A percentile compares a stretch with the other conserved stretches of the same genome.
phyloP scores from a whole-genome alignment of 2,888 invertebrate species.

The Halocaridina rubra region DNA sequence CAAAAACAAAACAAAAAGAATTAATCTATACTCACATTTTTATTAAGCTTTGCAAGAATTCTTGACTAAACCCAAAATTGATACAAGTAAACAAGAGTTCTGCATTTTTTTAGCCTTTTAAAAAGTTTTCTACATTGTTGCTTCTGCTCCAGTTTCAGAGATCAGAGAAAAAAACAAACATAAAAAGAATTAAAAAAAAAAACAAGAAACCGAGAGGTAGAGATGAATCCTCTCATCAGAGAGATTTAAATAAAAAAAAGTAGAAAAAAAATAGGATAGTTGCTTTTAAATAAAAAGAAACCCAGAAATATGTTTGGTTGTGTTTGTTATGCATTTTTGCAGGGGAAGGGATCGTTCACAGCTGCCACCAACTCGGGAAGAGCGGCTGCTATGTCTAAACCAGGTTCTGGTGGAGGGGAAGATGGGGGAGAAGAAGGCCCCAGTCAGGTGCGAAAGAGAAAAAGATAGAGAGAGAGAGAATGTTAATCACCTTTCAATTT shows the following conservation, averaged over 20 bases:
- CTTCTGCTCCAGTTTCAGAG: neutral
- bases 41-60: too few relatives aligned
- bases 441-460: conserved; percentile 59
- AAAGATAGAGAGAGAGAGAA: neutral
- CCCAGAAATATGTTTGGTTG: conserved; percentile 64
- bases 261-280: neutral
- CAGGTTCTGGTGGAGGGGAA: conserved; percentile 33
- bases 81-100: too few relatives aligned
- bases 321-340: conserved; percentile 59
- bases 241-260: neutral
- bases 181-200: neutral
- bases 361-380: conserved; percentile 64
- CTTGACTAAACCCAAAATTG: too few relatives aligned
- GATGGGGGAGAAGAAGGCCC: conserved; percentile 52
- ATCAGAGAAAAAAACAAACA: neutral
- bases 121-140: too few relatives aligned
- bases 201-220: neutral
- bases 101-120: too few relatives aligned
- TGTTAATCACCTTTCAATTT: too few relatives aligned
- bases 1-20: too few relatives aligned
- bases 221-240: neutral
- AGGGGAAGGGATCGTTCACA: conserved; percentile 63
- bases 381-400: conserved; percentile 49
- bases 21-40: too few relatives aligned
- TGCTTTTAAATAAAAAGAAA: conserved; percentile 10